These are phyloP conservation scores for Thymallus thymallus DNA, from an alignment of 2,113 vertebrate genomes.

Conservation along the genomic window DNA sequence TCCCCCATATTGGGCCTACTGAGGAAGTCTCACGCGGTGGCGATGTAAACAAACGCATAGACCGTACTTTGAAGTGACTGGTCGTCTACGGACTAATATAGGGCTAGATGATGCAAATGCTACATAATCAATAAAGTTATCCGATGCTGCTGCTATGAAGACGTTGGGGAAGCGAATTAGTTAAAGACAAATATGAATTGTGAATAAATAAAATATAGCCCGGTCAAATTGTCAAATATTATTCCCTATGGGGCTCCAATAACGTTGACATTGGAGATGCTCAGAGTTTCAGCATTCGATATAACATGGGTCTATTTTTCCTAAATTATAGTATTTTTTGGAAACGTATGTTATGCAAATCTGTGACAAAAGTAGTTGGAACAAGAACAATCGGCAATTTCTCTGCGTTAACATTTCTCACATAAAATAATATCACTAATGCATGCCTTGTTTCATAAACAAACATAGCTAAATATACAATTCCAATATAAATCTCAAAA, in stretches of 20 bases:
- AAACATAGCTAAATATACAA: not conserved
- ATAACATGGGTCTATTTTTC: not conserved
- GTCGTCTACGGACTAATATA: not conserved
- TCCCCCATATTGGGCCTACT: not conserved
- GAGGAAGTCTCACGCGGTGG: not conserved
- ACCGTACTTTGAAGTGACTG: not conserved
- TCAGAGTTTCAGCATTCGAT: not conserved
- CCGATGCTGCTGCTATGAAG: not conserved
- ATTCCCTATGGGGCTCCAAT: not conserved
- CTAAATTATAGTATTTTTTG: not conserved
- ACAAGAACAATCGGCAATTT: not conserved
- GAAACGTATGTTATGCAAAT: not conserved
- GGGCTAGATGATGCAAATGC: not conserved
- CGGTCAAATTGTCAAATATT: not conserved
- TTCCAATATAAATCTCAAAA: constrained; percentile 66
- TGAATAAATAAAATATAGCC: not conserved
- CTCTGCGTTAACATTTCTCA: not conserved
- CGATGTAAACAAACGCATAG: not conserved
- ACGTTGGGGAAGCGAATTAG: not conserved
- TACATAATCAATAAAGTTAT: not conserved
- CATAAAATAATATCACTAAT: not conserved
- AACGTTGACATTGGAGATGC: not conserved
- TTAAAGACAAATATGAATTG: not conserved
- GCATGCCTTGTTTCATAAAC: not conserved
- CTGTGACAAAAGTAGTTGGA: not conserved